A percentile compares a stretch with the other conserved stretches of the same genome.
Conservation (phyloP, 2,888 invertebrate genomes). For the Ichneumoninae sp. region DNA sequence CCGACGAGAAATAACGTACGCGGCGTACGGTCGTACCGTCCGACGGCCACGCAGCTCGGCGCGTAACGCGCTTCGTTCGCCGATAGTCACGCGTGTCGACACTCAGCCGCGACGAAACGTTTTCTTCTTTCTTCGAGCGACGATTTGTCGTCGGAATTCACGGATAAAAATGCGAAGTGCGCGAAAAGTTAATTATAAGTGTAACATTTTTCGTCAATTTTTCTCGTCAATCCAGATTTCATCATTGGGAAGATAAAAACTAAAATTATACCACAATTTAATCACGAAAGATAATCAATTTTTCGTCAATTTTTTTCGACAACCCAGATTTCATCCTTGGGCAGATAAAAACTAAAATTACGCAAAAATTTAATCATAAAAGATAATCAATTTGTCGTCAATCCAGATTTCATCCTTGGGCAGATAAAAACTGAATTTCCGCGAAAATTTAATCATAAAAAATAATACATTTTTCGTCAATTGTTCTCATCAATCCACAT, state of each 20-base stretch:
- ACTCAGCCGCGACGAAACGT: slow-evolving; percentile 55
- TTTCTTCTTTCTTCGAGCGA: slow-evolving; percentile 43
- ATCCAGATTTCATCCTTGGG: too few species aligned
- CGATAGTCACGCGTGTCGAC: slow-evolving; percentile 77
- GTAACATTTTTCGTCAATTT: background rate
- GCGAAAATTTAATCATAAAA: too few species aligned
- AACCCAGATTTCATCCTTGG: background rate
- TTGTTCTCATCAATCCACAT: background rate
- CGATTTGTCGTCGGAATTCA: background rate
- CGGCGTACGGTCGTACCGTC: slow-evolving; percentile 62
- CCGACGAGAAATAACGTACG: slow-evolving; percentile 3
- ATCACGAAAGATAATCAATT: background rate
- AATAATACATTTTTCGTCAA: background rate
- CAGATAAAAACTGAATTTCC: too few species aligned
- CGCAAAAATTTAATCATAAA: background rate
- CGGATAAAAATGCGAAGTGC: background rate
- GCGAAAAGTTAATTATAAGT: background rate
- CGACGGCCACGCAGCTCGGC: slow-evolving; percentile 77
- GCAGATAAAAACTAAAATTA: background rate
- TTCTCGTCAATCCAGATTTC: background rate
- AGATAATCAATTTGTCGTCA: too few species aligned
- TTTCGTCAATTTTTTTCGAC: background rate
- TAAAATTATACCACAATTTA: background rate
- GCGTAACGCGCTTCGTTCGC: slow-evolving; percentile 80
- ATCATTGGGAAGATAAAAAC: background rate